A percentile compares a stretch with the other conserved stretches of the same genome.
phyloP scores from a whole-genome alignment of 2,888 invertebrate genomes.

The Megastigmus dorsalis region DNA sequence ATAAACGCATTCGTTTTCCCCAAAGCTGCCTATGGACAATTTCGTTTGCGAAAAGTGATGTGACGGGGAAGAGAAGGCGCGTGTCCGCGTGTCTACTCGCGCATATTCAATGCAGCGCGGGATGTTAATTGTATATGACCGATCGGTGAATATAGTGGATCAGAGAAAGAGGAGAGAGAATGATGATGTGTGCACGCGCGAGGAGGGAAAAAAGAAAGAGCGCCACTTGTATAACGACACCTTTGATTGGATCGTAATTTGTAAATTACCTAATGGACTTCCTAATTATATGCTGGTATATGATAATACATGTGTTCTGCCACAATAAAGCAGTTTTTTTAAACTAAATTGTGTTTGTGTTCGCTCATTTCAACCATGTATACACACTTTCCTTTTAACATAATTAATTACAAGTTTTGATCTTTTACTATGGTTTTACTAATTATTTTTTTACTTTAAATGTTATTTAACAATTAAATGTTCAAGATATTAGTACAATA shows the following conservation, averaged over 20 bases:
- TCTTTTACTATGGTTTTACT: too few species aligned
- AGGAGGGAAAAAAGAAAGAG: constrained; percentile 35
- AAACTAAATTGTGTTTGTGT: constrained; percentile 54
- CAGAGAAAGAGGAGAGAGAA: constrained; percentile 29
- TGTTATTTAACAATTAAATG: not conserved
- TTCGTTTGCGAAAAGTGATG: constrained; percentile 11
- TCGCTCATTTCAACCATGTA: too few species aligned
- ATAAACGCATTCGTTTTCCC: constrained; percentile 8
- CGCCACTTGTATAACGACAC: constrained; percentile 64
- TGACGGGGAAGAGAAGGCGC: constrained; percentile 23
- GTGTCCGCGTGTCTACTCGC: constrained; percentile 30
- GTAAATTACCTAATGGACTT: constrained; percentile 71
- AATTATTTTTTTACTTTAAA: too few species aligned
- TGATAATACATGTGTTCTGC: constrained; percentile 74
- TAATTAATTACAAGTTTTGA: too few species aligned
- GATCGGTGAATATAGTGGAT: constrained; percentile 45
- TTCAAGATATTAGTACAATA: too few species aligned
- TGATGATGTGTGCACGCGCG: too few species aligned
- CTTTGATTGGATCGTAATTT: constrained; percentile 70
- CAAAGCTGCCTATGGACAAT: constrained; percentile 31
- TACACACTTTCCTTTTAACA: too few species aligned
- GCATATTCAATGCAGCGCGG: constrained; percentile 1
- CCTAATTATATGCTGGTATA: constrained; percentile 73
- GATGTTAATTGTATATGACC: constrained; percentile 37
- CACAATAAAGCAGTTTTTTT: constrained; percentile 74